Conservation (phyloP, 2,113 vertebrate genomes). For the Carettochelys insculpta region DNA sequence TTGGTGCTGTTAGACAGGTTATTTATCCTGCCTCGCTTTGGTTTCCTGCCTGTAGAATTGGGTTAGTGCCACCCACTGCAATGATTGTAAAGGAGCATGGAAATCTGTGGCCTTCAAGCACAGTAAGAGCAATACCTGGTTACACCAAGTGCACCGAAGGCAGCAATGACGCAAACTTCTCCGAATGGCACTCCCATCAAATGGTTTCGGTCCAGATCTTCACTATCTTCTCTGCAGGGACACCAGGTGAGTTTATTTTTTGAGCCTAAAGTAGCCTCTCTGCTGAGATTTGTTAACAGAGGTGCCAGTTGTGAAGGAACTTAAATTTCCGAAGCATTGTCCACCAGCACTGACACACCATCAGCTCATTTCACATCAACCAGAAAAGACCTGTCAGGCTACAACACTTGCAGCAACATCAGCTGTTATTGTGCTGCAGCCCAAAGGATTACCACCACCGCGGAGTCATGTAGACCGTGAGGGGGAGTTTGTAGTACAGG, state of each 20-base stretch:
- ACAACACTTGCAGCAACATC: neutral
- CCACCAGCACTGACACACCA: neutral
- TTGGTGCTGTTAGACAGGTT: neutral
- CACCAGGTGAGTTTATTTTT: neutral
- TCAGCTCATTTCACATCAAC: fast-evolving
- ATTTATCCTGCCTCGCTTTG: fast-evolving
- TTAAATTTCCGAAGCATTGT: fast-evolving
- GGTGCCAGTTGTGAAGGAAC: neutral
- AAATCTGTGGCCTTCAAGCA: neutral
- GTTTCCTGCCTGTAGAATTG: neutral
- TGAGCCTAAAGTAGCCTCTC: neutral
- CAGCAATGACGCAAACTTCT: fast-evolving
- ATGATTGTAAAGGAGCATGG: neutral
- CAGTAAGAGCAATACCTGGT: neutral
- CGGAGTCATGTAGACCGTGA: neutral
- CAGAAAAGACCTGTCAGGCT: fast-evolving
- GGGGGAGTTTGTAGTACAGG: neutral
- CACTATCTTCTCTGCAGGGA: neutral
- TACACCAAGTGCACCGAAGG: neutral
- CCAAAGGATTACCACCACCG: neutral
- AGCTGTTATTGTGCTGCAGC: neutral
- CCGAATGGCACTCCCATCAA: fast-evolving
- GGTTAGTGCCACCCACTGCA: no score
- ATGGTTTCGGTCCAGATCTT: fast-evolving
- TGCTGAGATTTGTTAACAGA: neutral